Evolutionary conservation across 2,797 vertebrate genomes (phyloP).

Genomic region (Notolepis coatsorum): DNA sequence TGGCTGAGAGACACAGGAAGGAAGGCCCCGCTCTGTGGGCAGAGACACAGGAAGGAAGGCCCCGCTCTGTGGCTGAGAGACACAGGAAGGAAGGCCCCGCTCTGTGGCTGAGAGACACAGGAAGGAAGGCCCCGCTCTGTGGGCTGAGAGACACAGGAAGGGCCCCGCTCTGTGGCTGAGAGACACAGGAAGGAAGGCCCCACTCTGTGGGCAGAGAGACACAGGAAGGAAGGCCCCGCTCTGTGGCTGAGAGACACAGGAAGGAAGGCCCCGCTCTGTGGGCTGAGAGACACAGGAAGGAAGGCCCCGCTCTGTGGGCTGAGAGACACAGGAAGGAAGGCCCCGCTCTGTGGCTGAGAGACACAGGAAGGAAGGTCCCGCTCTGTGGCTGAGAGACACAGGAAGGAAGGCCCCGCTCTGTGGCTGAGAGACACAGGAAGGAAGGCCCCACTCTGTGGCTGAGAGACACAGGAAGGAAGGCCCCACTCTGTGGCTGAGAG

Average conservation of each 20-base stretch:
- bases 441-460: conserved; percentile 1
- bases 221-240: conserved; percentile 19
- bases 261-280: too few species aligned
- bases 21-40: background rate
- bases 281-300: conserved; percentile 22
- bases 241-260: background rate
- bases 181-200: too few species aligned
- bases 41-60: conserved; percentile 3
- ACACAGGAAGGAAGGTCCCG: conserved; percentile 10
- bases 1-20: conserved; percentile 14
- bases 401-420: too few species aligned
- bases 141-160: conserved; percentile 3
- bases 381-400: conserved; percentile 3
- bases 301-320: background rate
- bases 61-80: too few species aligned
- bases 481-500: too few species aligned
- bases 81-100: conserved; percentile 11
- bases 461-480: background rate
- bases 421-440: conserved; percentile 14
- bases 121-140: too few species aligned
- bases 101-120: conserved; percentile 1
- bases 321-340: background rate
- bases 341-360: too few species aligned
- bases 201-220: too few species aligned
- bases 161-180: background rate